These are phyloP conservation scores for Lutjanus argentimaculatus DNA, from an alignment of 2,797 vertebrate species.

Conservation along the genomic window DNA sequence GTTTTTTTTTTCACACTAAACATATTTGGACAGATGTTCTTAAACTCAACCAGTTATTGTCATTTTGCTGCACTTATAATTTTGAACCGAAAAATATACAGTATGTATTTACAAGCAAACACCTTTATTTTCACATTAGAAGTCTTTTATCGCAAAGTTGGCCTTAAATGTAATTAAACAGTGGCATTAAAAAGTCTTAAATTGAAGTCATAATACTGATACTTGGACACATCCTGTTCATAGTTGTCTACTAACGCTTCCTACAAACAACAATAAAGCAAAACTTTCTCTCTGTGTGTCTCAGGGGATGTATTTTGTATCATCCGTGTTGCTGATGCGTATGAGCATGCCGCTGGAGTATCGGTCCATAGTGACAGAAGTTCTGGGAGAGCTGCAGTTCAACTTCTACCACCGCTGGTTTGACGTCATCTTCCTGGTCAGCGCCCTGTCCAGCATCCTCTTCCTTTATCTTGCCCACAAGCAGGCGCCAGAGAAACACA, in stretches of 20 bases:
- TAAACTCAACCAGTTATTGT: too few species aligned
- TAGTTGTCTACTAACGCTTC: not conserved
- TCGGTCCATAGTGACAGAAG: constrained; percentile 95
- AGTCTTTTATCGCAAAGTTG: too few species aligned
- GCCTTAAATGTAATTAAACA: too few species aligned
- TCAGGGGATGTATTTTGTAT: constrained; percentile 98
- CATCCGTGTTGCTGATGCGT: constrained; percentile 96
- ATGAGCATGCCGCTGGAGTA: constrained; percentile 99
- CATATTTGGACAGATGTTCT: too few species aligned
- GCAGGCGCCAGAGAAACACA: constrained; percentile 98
- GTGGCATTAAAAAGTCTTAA: too few species aligned
- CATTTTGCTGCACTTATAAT: too few species aligned
- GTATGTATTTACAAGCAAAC: too few species aligned
- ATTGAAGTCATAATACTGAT: too few species aligned
- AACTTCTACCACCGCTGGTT: constrained; percentile 99
- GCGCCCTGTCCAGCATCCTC: constrained; percentile 97
- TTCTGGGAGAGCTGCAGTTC: constrained; percentile 98
- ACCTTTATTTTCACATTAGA: too few species aligned
- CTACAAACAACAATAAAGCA: not conserved
- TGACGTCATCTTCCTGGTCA: constrained; percentile 99
- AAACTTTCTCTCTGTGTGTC: constrained; percentile 3
- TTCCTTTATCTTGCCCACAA: constrained; percentile 99
- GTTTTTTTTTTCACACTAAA: too few species aligned
- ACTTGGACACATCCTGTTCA: not conserved
- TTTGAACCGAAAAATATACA: too few species aligned